A percentile compares a stretch with the other conserved stretches of the same genome.
phyloP scores from a whole-genome alignment of 2,888 invertebrate species.

The Eilema caniola region DNA sequence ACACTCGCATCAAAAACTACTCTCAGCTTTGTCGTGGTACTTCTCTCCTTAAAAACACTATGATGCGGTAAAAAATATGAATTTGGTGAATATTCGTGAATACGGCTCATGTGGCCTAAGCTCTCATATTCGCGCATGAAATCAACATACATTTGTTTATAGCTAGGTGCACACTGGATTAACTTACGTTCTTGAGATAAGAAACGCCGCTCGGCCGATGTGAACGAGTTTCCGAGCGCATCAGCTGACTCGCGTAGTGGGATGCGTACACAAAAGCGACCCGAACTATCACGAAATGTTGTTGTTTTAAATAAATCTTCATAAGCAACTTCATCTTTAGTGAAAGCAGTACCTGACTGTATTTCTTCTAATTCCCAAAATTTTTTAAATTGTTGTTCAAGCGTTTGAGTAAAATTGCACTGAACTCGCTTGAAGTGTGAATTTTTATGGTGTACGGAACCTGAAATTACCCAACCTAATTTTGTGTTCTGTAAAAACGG shows the following conservation, averaged over 20 bases:
- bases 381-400: slow-evolving; percentile 14
- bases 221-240: slow-evolving; percentile 14
- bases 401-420: slow-evolving; percentile 21
- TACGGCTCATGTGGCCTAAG: slow-evolving; percentile 12
- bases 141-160: slow-evolving; percentile 16
- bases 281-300: slow-evolving; percentile 1
- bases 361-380: slow-evolving; percentile 31
- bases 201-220: slow-evolving; percentile 26
- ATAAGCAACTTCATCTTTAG: slow-evolving; percentile 20
- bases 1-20: slow-evolving; percentile 37
- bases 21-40: slow-evolving; percentile 23
- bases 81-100: not conserved
- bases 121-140: slow-evolving; percentile 18
- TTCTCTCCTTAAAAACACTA: slow-evolving; percentile 13
- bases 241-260: slow-evolving; percentile 17
- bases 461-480: slow-evolving; percentile 23
- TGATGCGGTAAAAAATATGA: slow-evolving; percentile 23
- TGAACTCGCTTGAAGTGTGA: not conserved
- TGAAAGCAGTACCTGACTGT: not conserved
- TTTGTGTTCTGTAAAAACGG: slow-evolving; percentile 26
- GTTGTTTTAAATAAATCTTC: slow-evolving; percentile 11
- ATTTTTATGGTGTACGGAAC: not conserved
- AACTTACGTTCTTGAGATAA: slow-evolving; percentile 28
- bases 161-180: slow-evolving; percentile 7
- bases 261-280: slow-evolving; percentile 18